These are phyloP conservation scores for Pelobates cultripes DNA, from an alignment of 2,797 vertebrate species.

Conservation along the genomic window DNA sequence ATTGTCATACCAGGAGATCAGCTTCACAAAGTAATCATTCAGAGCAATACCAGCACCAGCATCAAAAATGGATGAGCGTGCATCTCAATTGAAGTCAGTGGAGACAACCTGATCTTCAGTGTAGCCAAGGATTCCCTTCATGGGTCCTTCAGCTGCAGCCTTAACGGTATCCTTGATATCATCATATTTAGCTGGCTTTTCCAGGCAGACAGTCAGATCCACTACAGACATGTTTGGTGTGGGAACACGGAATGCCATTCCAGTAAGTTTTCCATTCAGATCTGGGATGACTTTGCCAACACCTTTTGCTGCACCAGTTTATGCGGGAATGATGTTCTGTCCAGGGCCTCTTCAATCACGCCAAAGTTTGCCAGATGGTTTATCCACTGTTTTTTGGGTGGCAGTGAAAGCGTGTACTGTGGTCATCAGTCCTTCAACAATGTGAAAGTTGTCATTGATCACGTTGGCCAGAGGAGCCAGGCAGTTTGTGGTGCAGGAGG, in stretches of 20 bases:
- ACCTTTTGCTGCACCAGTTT: slow-evolving; percentile 94
- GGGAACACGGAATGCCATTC: slow-evolving; percentile 98
- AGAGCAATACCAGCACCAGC: slow-evolving; percentile 93
- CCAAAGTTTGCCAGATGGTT: slow-evolving; percentile 95
- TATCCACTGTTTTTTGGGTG: slow-evolving; percentile 97
- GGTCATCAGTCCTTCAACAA: slow-evolving; percentile 96
- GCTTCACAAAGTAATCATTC: slow-evolving; percentile 94
- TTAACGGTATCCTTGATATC: slow-evolving; percentile 95
- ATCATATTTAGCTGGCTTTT: slow-evolving; percentile 93
- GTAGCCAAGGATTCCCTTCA: slow-evolving; percentile 93
- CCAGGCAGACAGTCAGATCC: slow-evolving; percentile 92
- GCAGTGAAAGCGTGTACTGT: slow-evolving; percentile 95
- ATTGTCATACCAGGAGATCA: slow-evolving; percentile 95
- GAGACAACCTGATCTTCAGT: slow-evolving; percentile 96
- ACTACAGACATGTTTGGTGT: slow-evolving; percentile 96
- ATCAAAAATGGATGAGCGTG: slow-evolving; percentile 92
- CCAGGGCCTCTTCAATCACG: slow-evolving; percentile 91
- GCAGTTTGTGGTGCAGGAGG: slow-evolving; percentile 97
- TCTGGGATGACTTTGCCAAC: slow-evolving; percentile 97
- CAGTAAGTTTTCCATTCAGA: slow-evolving; percentile 94
- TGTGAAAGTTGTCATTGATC: slow-evolving; percentile 92
- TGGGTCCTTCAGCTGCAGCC: slow-evolving; percentile 86
- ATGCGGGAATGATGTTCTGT: slow-evolving; percentile 98
- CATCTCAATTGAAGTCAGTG: slow-evolving; percentile 89
- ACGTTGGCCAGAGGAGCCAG: slow-evolving; percentile 95